These are phyloP conservation scores for Oreochromis tanganicae DNA, from an alignment of 2,113 vertebrate genomes.

Conservation along the genomic window DNA sequence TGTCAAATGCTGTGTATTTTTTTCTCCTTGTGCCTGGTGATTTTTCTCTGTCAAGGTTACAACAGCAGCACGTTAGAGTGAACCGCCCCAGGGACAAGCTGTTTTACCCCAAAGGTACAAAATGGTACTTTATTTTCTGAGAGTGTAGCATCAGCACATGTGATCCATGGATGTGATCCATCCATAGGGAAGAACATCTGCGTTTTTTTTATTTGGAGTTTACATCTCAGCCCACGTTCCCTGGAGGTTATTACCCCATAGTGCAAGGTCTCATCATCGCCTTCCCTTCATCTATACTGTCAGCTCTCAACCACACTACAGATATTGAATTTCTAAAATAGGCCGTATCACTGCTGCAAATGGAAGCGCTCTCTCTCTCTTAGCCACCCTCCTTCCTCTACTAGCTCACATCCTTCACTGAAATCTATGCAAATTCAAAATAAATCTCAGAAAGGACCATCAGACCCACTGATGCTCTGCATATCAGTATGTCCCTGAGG, in stretches of 20 bases:
- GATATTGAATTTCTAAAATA: slow-evolving; percentile 27
- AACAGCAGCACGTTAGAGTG: neutral
- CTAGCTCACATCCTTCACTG: neutral
- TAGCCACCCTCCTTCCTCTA: neutral
- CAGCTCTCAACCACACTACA: neutral
- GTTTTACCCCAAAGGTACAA: neutral
- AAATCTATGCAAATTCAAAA: slow-evolving; percentile 51
- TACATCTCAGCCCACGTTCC: neutral
- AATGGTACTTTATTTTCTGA: neutral
- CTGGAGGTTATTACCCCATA: neutral
- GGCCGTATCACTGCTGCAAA: slow-evolving; percentile 15
- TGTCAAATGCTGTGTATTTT: neutral
- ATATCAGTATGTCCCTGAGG: neutral
- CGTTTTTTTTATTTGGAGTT: neutral
- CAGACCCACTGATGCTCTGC: slow-evolving; percentile 3
- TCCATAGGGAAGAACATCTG: neutral
- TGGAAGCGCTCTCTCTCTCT: neutral
- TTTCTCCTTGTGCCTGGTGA: neutral
- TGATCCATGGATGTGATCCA: too few relatives aligned
- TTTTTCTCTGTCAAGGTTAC: neutral
- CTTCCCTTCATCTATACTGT: neutral
- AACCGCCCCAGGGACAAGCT: neutral
- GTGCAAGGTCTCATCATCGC: neutral
- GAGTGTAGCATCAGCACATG: neutral
- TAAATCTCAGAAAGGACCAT: slow-evolving; percentile 29